phyloP scores from a whole-genome alignment of 2,113 vertebrate species.

The Melospiza melodia region DNA sequence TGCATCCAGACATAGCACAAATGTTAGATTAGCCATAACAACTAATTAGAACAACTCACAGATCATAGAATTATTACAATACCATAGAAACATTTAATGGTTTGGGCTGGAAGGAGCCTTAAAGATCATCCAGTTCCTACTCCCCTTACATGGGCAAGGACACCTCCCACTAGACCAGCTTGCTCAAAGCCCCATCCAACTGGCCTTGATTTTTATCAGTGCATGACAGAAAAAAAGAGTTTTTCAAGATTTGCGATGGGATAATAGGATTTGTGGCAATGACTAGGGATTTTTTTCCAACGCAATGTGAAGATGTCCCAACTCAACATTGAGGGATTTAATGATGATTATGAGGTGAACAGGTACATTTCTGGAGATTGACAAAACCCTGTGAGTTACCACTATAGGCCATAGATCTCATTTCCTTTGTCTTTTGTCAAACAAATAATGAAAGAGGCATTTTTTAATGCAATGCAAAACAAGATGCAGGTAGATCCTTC shows the following conservation, averaged over 20 bases:
- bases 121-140: neutral
- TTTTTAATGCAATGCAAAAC: neutral
- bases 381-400: neutral
- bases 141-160: rapidly evolving
- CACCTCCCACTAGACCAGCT: neutral
- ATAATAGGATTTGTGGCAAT: neutral
- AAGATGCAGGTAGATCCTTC: neutral
- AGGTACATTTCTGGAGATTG: neutral
- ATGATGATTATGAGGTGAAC: neutral
- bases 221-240: neutral
- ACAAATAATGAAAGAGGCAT: neutral
- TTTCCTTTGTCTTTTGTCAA: neutral
- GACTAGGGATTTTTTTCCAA: neutral
- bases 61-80: neutral
- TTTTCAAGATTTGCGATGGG: neutral
- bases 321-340: neutral
- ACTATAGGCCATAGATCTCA: neutral
- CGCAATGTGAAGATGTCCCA: neutral
- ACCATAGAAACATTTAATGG: neutral
- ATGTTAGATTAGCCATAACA: neutral
- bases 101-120: neutral
- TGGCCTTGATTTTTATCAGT: neutral
- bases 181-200: neutral
- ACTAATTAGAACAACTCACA: neutral
- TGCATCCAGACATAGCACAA: neutral